Base-by-base conservation (phyloP, 2,797 vertebrate species). In the Prionace glauca region DNA sequence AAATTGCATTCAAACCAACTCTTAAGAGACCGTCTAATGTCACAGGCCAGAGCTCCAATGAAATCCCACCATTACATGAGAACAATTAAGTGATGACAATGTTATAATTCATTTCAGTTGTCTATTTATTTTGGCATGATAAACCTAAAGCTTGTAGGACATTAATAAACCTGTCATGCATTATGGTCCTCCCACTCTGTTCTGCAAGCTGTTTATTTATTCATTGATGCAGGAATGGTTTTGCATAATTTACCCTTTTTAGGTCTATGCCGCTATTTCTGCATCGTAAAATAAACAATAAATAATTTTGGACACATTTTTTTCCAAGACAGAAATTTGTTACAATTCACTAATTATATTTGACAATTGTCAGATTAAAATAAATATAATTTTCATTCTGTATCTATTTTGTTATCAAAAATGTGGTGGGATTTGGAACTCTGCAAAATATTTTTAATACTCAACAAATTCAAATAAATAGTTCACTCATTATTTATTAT, bases 1-100 rank as follows among this genome's bases (percentile, higher is more conserved):
- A 94, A 95, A 95, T 95, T 77, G 88, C 67, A 95, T 95, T 95
- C 87, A 88, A 36, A 29, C 96, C 69, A 65, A 88, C 11, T 94
- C 65, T 95, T 95, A 79, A 60, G 95, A 79, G 91, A 84, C 72
- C 79, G 62, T 69, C 71, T 77, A 56, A 95, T 56, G 41, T 56
- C 71, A 74, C 93, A 74, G 69, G 69, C 69, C 72, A 56, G 26
- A 26, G 22, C 71, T 95, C 93, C 71, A 74, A 72, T 16, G 41
- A 20, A 74, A 94, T 26, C 93, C 67, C 41, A 74, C 67, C 24
- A 71, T 94, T 74, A 29, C 56, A 32, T 41, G 26, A 50, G 71
- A 77, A 95, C 93, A 95, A 94, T 74, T 94, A 94, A 74, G 11
- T 50, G 50, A 74, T 50, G 67, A 71, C 67, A 94, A 20, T 22